A percentile compares a stretch with the other conserved stretches of the same genome.
Evolutionary conservation across 2,888 invertebrate species (phyloP).

Genomic region (Chaetogeoica ovagalla): DNA sequence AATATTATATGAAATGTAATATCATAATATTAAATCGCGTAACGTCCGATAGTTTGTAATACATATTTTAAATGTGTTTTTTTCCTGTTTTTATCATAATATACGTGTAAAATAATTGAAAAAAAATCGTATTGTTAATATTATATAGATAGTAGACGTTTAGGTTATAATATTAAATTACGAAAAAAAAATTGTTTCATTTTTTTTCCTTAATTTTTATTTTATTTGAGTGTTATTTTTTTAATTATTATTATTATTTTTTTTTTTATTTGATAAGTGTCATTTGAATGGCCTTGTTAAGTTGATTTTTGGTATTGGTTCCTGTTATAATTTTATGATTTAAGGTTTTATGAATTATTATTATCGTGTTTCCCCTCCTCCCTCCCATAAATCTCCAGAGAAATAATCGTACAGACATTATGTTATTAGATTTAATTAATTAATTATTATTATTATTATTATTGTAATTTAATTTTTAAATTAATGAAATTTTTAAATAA

Average conservation of each 20-base stretch:
- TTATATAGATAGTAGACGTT: slow-evolving; percentile 43
- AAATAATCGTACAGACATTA: slow-evolving; percentile 28
- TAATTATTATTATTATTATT: no score
- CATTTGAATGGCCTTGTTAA: slow-evolving; percentile 44
- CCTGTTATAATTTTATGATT: slow-evolving; percentile 53
- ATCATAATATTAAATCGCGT: slow-evolving; percentile 44
- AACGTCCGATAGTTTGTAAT: slow-evolving; percentile 49
- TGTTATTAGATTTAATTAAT: slow-evolving; percentile 38
- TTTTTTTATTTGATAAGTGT: slow-evolving; percentile 38
- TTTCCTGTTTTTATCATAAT: slow-evolving; percentile 41
- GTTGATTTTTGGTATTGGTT: slow-evolving; percentile 53
- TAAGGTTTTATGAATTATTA: slow-evolving; percentile 39
- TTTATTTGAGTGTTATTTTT: slow-evolving; percentile 40
- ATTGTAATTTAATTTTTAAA: slow-evolving; percentile 46
- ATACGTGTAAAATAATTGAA: slow-evolving; percentile 47
- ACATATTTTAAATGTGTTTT: slow-evolving; percentile 45
- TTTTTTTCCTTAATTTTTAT: slow-evolving; percentile 22
- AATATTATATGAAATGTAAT: slow-evolving; percentile 24
- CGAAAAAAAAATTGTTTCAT: slow-evolving; percentile 24
- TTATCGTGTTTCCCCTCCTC: slow-evolving; percentile 15
- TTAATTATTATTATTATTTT: slow-evolving; percentile 43
- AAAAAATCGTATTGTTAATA: slow-evolving; percentile 47
- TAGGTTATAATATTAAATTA: slow-evolving; percentile 36
- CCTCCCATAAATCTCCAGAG: slow-evolving; percentile 2
- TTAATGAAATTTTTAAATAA: slow-evolving; percentile 32